Evolutionary conservation across 2,888 invertebrate species (phyloP), one percentile per base, ranked within the genome.

Genomic region (Xanthostigma xanthostigma): DNA sequence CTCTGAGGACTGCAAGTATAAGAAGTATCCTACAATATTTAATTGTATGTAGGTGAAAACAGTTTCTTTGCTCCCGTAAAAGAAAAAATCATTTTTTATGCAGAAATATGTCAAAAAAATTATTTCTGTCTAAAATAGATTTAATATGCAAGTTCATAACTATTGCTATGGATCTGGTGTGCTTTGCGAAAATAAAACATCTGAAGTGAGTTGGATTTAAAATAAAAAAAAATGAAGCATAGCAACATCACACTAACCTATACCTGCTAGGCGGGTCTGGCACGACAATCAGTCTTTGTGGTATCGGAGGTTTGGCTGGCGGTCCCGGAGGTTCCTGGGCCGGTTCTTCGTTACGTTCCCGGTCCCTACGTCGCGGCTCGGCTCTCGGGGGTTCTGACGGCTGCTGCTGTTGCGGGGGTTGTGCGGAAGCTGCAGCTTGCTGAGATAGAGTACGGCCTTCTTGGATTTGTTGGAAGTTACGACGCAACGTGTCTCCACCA

Each of bases 381-480:
- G 54, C 52, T 51, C 73, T 76, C 48, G 77, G 74, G 42, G 74
- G 75, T 60, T 79, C 79, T 45, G 76, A 75, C 44, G 62, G 66
- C 49, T 68, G 58, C 46, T 66, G 71, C 64, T 66, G 71, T 61
- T 69, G 70, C 73, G 65, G 44, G 75, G 70, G 71, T 61, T 69
- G 70, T 73, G 65, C 45, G 75, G 70, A 49, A 76, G 68, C 59
- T 14, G 61, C 58, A 46, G 66, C 71, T 64, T 65, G 70, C 61
- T 70, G 75, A 51, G 75, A 75, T 49, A 78, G 69, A 48, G 80
- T 76, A 51, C 81, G 71, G 48, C 82, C 82, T 61, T 82, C 92
- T 69, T 97, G 97, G 58, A 97, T 92, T 69, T 95, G 92, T 66
- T 95, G 94, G 79, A 98, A 98, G 73, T 97, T 97, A 51, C 96